Evolutionary conservation across 2,797 vertebrate genomes (phyloP).

Genomic region (Propithecus perrieri): DNA sequence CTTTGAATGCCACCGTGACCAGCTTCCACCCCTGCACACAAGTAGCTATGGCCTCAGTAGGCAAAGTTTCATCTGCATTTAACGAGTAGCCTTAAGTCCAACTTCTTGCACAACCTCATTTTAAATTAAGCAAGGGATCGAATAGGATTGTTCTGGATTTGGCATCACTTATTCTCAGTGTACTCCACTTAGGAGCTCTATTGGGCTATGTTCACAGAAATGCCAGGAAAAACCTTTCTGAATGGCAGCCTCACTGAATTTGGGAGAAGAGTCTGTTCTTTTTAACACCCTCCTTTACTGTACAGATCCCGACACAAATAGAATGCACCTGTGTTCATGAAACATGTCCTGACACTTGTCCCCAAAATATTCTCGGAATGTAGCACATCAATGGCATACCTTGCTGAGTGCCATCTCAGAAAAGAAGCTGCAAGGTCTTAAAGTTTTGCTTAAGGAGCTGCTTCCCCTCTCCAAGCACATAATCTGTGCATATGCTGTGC

Average conservation of each 20-base stretch:
- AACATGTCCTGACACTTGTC: constrained; percentile 53
- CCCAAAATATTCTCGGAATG: constrained; percentile 37
- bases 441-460: background rate
- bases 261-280: constrained; percentile 13
- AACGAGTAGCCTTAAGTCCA: background rate
- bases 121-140: background rate
- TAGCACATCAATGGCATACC: background rate
- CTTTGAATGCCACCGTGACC: background rate
- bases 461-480: background rate
- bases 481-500: background rate
- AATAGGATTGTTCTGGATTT: background rate
- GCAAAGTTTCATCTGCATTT: background rate
- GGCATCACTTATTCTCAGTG: background rate
- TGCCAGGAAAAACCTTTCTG: background rate
- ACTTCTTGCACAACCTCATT: background rate
- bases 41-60: background rate
- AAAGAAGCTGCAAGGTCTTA: background rate
- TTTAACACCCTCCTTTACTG: background rate
- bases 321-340: constrained; percentile 52
- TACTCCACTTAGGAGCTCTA: background rate
- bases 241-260: background rate
- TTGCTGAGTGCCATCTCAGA: constrained; percentile 16
- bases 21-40: background rate
- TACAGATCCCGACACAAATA: constrained; percentile 24
- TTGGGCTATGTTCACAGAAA: background rate